phyloP scores from a whole-genome alignment of 2,113 vertebrate species.

The Callipepla squamata region DNA sequence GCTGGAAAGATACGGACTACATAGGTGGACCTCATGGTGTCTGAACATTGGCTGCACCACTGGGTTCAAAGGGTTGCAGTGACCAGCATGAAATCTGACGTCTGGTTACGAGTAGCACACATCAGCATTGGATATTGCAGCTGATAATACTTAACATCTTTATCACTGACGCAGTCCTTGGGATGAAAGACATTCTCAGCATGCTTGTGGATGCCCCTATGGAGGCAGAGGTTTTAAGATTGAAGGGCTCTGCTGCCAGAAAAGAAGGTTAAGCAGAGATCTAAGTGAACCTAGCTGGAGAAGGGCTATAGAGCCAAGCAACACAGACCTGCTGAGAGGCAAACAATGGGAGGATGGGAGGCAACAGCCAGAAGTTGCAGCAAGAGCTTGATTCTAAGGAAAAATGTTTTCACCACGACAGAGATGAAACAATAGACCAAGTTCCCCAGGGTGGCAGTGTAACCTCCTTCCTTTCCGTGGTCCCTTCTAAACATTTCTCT shows the following conservation, averaged over 20 bases:
- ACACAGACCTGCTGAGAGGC: background rate
- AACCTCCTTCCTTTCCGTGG: background rate
- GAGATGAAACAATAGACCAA: background rate
- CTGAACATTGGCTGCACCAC: background rate
- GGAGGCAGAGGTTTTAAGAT: background rate
- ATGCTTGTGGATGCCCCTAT: background rate
- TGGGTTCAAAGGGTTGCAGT: background rate
- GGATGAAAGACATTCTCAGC: background rate
- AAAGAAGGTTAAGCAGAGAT: background rate
- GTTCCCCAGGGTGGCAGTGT: background rate
- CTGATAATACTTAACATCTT: background rate
- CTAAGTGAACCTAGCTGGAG: background rate
- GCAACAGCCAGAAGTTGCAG: background rate
- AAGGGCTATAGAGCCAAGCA: background rate
- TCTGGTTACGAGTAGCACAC: background rate
- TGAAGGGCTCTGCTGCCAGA: background rate
- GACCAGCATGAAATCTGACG: background rate
- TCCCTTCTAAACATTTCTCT: background rate
- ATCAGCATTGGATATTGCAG: background rate
- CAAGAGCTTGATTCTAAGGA: background rate
- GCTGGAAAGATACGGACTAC: background rate
- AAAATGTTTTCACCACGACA: background rate
- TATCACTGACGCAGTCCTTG: background rate
- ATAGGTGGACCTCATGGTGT: background rate
- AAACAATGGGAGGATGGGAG: background rate